Base-by-base conservation (phyloP, 1,140 invertebrate species). In the Papilio aristodemus region DNA sequence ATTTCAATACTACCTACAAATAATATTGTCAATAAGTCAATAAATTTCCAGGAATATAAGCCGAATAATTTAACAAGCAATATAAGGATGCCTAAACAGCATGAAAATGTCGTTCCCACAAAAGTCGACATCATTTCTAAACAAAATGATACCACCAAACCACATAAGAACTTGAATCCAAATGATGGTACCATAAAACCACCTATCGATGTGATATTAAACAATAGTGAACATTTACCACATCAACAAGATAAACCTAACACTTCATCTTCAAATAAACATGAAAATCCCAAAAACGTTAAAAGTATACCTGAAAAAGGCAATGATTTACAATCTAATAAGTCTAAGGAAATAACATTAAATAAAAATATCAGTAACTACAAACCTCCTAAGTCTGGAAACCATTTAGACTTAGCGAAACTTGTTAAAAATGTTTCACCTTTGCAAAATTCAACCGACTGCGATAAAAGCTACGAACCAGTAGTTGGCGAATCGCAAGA, bases 311-410 rank as follows among this genome's bases (percentile, higher is more conserved):
- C 11, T 54, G 19, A 54, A 25, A 50, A 50, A 25, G 46, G 22
- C 9, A 10, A 25, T 11, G 37, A 66, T 70, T 60, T 27, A 60
- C 64, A 9, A 57, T 69, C 17, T 1, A 22, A 62, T 6, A 41
- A 57, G 4, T 38, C 17, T n/a, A 17, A 62, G 11, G 57, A 67
- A 17, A 13, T 63, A 54, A 25, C 11, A 22, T 13, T 19, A 22
- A 9, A 17, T 11, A 5, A 22, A 22, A 54, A 4, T 54, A 54
- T 22, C 22, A 54, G 8, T 4, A 22, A 54, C 19, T 11, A 19
- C 43, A 46, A 19, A 22, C 10, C 19, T 54, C 17, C 5, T 13
- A 22, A 32, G 11, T 25, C 19, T 22, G 46, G 22, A 54, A 54
- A 13, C 22, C 19, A 54, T 32, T 32, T 32, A 32, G 27, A 32